Base-by-base conservation (phyloP, 1,140 invertebrate species). In the Drosophila albomicans region DNA sequence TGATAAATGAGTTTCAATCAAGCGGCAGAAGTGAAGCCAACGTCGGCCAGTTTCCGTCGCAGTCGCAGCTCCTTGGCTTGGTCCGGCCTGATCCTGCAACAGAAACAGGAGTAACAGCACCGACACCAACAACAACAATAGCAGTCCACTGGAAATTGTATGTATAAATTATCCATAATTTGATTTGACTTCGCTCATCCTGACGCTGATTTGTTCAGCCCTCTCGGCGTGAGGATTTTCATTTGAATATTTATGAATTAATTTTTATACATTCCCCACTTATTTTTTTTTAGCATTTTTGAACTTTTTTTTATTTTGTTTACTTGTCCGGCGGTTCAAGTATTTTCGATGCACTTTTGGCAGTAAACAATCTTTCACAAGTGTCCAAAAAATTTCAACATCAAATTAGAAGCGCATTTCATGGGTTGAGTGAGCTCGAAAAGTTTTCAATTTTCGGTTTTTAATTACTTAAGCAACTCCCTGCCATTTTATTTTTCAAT, bases 1-100 rank as follows among this genome's bases (percentile, higher is more conserved):
- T 91, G 88, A 91, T 91, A 91, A 91, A 91, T 91, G 88, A 91
- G 88, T 91, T 88, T 88, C 88, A 91, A 91, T 91, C 88, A 91
- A 91, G 86, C 86, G 76, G 85, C 85, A 81, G 78, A 82, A 87
- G 80, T 88, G 80, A 88, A 87, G 79, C 46, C 54, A 58, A 64
- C 61, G 58, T 75, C 72, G 74, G 67, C 73, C 74, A 76, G 68
- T 76, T 72, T 72, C 67, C 66, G 67, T 45, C 59, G 52, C 66
- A 25, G 64, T 41, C 54, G 16, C 52, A 11, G 54, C 43, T 38
- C 35, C 35, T 45, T 52, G 48, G 41, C 64, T 79, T 79, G 75
- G 54, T 76, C 64, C 56, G 46, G 58, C 68, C 13, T n/a, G 54
- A 64, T 62, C 48, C 81, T 74, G 66, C 25, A 57, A 30, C 49